Percentiles rank a stretch among this genome's conserved stretches.
Evolutionary conservation across 1,140 invertebrate genomes (phyloP).

Genomic region (Diachasma alloeum): DNA sequence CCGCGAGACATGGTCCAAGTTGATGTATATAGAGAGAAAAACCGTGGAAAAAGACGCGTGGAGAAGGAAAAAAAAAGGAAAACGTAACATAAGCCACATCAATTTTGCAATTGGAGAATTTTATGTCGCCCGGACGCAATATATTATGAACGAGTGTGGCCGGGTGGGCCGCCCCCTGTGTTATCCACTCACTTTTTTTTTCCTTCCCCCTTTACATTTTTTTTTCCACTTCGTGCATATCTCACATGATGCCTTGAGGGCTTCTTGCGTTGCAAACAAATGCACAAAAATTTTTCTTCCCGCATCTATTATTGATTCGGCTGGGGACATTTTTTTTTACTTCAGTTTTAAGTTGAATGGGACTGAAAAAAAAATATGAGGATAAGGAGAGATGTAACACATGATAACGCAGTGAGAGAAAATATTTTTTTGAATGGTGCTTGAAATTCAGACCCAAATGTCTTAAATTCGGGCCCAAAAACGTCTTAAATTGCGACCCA

Average conservation of each 20-base stretch:
- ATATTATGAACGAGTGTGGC: slow-evolving; percentile 57
- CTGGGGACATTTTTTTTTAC: neutral
- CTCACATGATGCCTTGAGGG: neutral
- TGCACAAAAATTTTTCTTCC: slow-evolving; percentile 27
- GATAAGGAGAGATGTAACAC: no score
- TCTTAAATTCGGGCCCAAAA: no score
- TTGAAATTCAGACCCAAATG: no score
- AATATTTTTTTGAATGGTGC: neutral
- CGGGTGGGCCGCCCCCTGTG: slow-evolving; percentile 13
- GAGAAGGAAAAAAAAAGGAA: slow-evolving; percentile 20
- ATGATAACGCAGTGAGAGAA: neutral
- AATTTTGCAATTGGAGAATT: slow-evolving; percentile 68
- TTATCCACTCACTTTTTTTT: slow-evolving; percentile 23
- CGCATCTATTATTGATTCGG: neutral
- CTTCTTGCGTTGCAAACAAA: slow-evolving; percentile 6
- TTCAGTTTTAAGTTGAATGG: neutral
- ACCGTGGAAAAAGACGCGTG: neutral
- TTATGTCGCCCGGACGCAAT: slow-evolving; percentile 60
- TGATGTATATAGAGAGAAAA: slow-evolving; percentile 3
- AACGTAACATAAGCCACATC: slow-evolving; percentile 62
- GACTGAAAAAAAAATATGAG: no score
- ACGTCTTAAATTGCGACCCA: no score
- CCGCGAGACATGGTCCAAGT: slow-evolving; percentile 51
- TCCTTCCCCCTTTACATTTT: slow-evolving; percentile 13
- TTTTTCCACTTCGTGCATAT: neutral